Base-by-base conservation (phyloP, 2,888 invertebrate genomes). In the Chymomyza amoena region DNA sequence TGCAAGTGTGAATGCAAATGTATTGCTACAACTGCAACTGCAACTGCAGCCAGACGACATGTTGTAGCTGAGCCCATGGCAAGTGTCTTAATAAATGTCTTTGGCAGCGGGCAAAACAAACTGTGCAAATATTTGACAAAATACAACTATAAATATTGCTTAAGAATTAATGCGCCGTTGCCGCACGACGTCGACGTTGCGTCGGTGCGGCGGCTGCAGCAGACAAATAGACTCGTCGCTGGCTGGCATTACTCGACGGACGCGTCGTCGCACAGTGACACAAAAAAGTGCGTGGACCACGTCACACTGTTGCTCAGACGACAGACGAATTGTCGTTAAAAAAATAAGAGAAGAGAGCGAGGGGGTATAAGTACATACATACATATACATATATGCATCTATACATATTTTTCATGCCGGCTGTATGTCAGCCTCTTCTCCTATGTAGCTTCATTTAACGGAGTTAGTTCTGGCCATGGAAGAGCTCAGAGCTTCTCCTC, bases 141-240 rank as follows among this genome's bases (percentile, higher is more conserved):
- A 86, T 86, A 88, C 87, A 87, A 84, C 87, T 86, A 88, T 88
- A 86, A 86, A 86, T 86, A 86, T 88, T 84, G 88, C 87, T 87
- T 72, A 87, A 86, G 88, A 86, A 88, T 86, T 86, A 88, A 87
- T 81, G 87, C 79, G 70, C 66, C 81, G 72, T 72, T 76, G 72
- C 64, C 52, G 16, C 52, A 51, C 52, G 52, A 9, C 52, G 65
- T 57, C 25, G 73, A 36, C 54, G 62, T 51, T 18, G 63, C 56
- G 54, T 50, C 39, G 10, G 13, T 60, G 60, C 32, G 18, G 66
- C 20, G 18, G 66, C 20, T 61, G 51, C 66, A 59, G 36, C 64
- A 62, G 68, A 61, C 66, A 61, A 66, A 66, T 59, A 65, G 62
- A 79, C 78, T 71, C 75, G 68, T 68, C 72, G 25, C 25, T 25